Percentiles rank a stretch among this genome's conserved stretches.
Conservation (phyloP, 2,888 invertebrate species). For the Bhutanitis thaidina region DNA sequence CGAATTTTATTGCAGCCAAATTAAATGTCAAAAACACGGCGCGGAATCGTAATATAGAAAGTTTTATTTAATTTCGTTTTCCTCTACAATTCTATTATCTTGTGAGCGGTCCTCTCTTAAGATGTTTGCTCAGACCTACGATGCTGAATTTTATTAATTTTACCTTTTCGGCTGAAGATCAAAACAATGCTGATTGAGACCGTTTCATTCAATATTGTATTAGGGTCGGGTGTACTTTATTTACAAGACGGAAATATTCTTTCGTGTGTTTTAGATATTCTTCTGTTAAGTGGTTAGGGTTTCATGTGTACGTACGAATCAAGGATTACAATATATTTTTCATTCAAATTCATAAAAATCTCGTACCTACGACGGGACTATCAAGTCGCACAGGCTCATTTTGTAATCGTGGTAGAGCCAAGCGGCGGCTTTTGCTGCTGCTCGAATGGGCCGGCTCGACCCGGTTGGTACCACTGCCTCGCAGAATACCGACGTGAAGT, state of each 20-base stretch:
- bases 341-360: too few relatives aligned
- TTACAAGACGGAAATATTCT: conserved; percentile 3
- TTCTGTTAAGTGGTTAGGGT: conserved; percentile 11
- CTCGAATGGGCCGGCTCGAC: too few relatives aligned
- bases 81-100: conserved; percentile 22
- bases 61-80: conserved; percentile 21
- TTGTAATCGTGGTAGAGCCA: too few relatives aligned
- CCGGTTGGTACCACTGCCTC: too few relatives aligned
- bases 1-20: conserved; percentile 8
- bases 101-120: conserved; percentile 18
- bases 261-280: conserved; percentile 19
- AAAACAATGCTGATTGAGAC: conserved; percentile 22
- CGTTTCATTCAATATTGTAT: conserved; percentile 22
- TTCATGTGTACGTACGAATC: not conserved
- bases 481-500: too few relatives aligned
- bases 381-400: too few relatives aligned
- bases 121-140: conserved; percentile 23
- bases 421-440: too few relatives aligned
- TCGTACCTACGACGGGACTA: too few relatives aligned
- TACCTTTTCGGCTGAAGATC: conserved; percentile 21
- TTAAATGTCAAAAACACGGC: conserved; percentile 16
- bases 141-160: conserved; percentile 25
- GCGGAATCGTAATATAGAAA: conserved; percentile 15
- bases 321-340: too few relatives aligned
- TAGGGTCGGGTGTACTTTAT: conserved; percentile 19